Percentiles rank a stretch among this genome's conserved stretches.
These are phyloP conservation scores for Drosophila fungiperda DNA, from an alignment of 2,888 invertebrate species.

Conservation along the genomic window DNA sequence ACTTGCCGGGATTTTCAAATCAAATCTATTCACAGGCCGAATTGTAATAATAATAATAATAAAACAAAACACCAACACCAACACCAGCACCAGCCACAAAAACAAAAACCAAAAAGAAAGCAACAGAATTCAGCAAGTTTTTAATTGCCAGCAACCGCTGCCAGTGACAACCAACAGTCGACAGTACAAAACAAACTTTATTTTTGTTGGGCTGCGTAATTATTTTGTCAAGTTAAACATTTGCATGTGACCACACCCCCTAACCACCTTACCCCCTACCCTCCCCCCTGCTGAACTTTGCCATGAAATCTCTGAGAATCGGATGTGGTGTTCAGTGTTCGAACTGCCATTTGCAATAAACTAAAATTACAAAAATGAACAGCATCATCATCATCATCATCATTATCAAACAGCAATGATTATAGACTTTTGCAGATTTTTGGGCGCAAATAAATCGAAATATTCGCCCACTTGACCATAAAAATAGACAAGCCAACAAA, in stretches of 20 bases:
- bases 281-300: not conserved
- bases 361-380: conserved; percentile 56
- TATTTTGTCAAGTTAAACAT: conserved; percentile 48
- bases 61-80: conserved; percentile 1
- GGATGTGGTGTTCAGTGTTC: not conserved
- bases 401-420: conserved; percentile 10
- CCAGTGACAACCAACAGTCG: conserved; percentile 41
- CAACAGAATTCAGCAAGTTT: conserved; percentile 68
- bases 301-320: not conserved
- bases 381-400: conserved; percentile 12
- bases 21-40: conserved; percentile 49
- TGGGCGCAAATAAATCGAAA: conserved; percentile 67
- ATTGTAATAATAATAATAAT: conserved; percentile 16
- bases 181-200: conserved; percentile 47
- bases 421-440: conserved; percentile 48
- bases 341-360: conserved; percentile 39
- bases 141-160: conserved; percentile 79
- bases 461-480: conserved; percentile 63
- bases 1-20: conserved; percentile 32
- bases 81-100: not conserved
- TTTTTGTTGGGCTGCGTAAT: conserved; percentile 41
- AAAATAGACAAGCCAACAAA: conserved; percentile 54
- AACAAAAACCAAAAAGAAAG: conserved; percentile 22
- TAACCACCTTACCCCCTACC: too few species aligned
- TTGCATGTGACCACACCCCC: conserved; percentile 34